A percentile compares a stretch with the other conserved stretches of the same genome.
Evolutionary conservation across 2,888 invertebrate species (phyloP).

Genomic region (Meteorus cinctellus): DNA sequence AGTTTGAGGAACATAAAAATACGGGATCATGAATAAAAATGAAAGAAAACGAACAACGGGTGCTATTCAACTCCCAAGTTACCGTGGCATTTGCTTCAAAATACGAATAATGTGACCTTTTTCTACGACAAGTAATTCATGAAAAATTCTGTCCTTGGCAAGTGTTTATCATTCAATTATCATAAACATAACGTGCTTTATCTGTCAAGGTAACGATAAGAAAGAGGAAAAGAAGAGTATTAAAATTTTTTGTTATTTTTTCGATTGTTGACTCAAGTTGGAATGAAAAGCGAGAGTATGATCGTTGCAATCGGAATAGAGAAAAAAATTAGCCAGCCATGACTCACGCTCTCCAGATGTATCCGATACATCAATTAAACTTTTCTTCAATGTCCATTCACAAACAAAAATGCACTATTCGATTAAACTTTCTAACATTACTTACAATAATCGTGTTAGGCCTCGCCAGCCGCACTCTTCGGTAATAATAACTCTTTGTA

Average conservation of each 20-base stretch:
- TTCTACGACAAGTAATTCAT: slow-evolving; percentile 5
- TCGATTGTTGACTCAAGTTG: not conserved
- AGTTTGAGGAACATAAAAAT: slow-evolving; percentile 10
- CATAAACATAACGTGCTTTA: slow-evolving; percentile 14
- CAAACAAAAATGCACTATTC: slow-evolving; percentile 21
- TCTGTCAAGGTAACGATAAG: slow-evolving; percentile 21
- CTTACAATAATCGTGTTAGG: not conserved
- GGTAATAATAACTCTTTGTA: slow-evolving; percentile 15
- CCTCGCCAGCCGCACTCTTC: not conserved
- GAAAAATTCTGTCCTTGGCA: slow-evolving; percentile 25
- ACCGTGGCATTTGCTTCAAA: not conserved
- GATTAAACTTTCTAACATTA: slow-evolving; percentile 19
- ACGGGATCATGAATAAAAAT: not conserved
- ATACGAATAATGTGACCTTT: not conserved
- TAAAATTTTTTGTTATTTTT: not conserved
- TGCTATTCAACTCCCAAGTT: not conserved
- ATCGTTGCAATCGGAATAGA: slow-evolving; percentile 15
- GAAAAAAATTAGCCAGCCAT: slow-evolving; percentile 37
- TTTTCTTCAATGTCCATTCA: slow-evolving; percentile 39
- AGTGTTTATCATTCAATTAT: slow-evolving; percentile 23
- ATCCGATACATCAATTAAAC: slow-evolving; percentile 53
- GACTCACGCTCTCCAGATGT: slow-evolving; percentile 52
- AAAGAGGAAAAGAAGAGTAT: not conserved
- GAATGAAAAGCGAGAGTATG: slow-evolving; percentile 13
- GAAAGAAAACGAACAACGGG: not conserved